phyloP scores from a whole-genome alignment of 2,888 invertebrate species.

The Habroteleia sp. region DNA sequence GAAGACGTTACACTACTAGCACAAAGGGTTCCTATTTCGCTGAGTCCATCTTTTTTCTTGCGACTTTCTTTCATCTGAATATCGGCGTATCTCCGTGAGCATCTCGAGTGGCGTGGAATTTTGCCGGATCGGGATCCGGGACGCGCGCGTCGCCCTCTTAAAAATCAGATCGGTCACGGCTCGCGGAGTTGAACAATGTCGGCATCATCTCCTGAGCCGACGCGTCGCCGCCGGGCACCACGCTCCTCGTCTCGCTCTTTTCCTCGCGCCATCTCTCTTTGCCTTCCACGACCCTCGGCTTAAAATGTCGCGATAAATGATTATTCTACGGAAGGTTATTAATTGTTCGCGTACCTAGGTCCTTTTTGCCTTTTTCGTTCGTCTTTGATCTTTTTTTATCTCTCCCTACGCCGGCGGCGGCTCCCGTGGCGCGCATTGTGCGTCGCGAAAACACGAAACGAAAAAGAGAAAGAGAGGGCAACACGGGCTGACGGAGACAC shows the following conservation, averaged over 20 bases:
- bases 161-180: conserved; percentile 80
- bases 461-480: conserved; percentile 31
- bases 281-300: conserved; percentile 67
- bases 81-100: conserved; percentile 57
- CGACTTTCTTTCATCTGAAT: conserved; percentile 64
- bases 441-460: conserved; percentile 76
- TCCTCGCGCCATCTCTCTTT: conserved; percentile 55
- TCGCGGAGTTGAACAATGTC: conserved; percentile 69
- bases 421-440: conserved; percentile 76
- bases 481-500: conserved; percentile 17
- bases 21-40: conserved; percentile 65
- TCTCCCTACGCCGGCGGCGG: conserved; percentile 65
- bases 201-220: conserved; percentile 57
- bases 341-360: conserved; percentile 74
- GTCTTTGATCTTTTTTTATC: conserved; percentile 41
- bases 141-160: conserved; percentile 72
- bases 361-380: conserved; percentile 59
- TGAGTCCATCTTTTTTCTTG: conserved; percentile 50
- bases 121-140: conserved; percentile 60
- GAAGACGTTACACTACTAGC: conserved; percentile 63
- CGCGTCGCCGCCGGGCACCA: conserved; percentile 56
- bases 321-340: conserved; percentile 78
- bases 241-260: conserved; percentile 34
- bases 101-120: conserved; percentile 64
- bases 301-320: conserved; percentile 81